These are phyloP conservation scores for Alouatta palliata DNA, from an alignment of 2,113 vertebrate species.

Conservation along the genomic window DNA sequence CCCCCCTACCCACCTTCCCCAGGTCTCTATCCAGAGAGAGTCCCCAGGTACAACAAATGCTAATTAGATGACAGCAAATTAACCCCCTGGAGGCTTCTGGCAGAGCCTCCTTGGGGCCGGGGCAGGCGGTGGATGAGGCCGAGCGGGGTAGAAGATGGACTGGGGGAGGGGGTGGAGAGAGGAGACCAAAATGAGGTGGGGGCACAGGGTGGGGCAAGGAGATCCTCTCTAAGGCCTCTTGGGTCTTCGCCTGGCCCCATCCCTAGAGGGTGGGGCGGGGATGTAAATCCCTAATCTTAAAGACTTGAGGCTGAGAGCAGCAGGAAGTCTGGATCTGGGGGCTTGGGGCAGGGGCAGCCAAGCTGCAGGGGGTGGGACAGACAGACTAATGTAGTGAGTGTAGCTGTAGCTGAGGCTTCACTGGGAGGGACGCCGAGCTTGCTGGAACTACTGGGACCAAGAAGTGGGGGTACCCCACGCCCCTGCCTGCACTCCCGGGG, in stretches of 20 bases:
- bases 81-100: conserved; percentile 78
- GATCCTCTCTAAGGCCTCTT: background rate
- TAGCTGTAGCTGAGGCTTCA: conserved; percentile 66
- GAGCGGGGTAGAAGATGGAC: background rate
- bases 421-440: background rate
- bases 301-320: conserved; percentile 17
- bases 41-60: conserved; percentile 77
- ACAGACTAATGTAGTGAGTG: conserved; percentile 72
- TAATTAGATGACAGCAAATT: conserved; percentile 83
- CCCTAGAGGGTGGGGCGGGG: background rate
- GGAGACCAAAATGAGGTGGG: background rate
- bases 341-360: background rate
- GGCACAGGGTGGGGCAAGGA: background rate
- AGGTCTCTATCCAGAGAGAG: conserved; percentile 73
- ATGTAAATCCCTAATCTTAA: conserved; percentile 26
- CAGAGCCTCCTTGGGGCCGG: conserved; percentile 73
- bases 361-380: conserved; percentile 4
- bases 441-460: background rate
- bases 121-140: conserved; percentile 16
- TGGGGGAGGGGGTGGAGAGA: background rate
- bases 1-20: background rate
- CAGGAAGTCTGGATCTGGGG: background rate
- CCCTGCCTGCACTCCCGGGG: background rate
- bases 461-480: background rate
- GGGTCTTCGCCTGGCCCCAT: background rate